Percentiles rank a stretch among this genome's conserved stretches.
These are phyloP conservation scores for Cataglyphis hispanica DNA, from an alignment of 1,140 invertebrate genomes.

Conservation along the genomic window DNA sequence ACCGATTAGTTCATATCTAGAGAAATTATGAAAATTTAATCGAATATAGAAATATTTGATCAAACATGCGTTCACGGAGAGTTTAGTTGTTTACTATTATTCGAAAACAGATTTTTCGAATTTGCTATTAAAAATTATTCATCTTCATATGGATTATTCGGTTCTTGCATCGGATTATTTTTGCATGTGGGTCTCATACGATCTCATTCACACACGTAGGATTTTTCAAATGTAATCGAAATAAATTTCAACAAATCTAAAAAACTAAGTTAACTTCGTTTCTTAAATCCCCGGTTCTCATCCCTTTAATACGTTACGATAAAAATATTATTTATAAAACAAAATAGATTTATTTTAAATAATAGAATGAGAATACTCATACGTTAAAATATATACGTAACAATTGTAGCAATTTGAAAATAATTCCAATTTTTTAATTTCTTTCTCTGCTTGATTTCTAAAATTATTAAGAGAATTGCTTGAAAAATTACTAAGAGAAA, in stretches of 20 bases:
- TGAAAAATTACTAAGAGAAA: too few species aligned
- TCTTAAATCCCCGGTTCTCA: slow-evolving; percentile 3
- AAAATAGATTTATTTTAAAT: not conserved
- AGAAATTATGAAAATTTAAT: slow-evolving; percentile 44
- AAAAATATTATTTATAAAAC: not conserved
- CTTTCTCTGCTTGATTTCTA: not conserved
- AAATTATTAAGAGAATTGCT: not conserved
- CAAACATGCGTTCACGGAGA: slow-evolving; percentile 12
- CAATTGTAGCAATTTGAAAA: not conserved
- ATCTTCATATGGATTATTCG: slow-evolving; percentile 55
- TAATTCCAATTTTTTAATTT: slow-evolving; percentile 15
- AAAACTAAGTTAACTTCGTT: slow-evolving; percentile 19
- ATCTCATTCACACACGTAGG: slow-evolving; percentile 46
- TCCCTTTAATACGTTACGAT: not conserved
- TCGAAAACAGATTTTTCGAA: slow-evolving; percentile 46
- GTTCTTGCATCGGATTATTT: slow-evolving; percentile 66
- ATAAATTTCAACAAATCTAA: slow-evolving; percentile 32
- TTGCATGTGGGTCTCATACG: slow-evolving; percentile 54
- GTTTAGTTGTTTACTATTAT: not conserved
- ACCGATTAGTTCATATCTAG: slow-evolving; percentile 37
- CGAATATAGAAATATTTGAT: slow-evolving; percentile 43
- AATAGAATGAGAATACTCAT: slow-evolving; percentile 4
- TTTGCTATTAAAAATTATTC: slow-evolving; percentile 65
- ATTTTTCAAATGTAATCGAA: slow-evolving; percentile 32
- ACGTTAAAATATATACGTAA: not conserved